A percentile compares a stretch with the other conserved stretches of the same genome.
Conservation (phyloP, 2,888 invertebrate species). For the Ochlodes sylvanus region DNA sequence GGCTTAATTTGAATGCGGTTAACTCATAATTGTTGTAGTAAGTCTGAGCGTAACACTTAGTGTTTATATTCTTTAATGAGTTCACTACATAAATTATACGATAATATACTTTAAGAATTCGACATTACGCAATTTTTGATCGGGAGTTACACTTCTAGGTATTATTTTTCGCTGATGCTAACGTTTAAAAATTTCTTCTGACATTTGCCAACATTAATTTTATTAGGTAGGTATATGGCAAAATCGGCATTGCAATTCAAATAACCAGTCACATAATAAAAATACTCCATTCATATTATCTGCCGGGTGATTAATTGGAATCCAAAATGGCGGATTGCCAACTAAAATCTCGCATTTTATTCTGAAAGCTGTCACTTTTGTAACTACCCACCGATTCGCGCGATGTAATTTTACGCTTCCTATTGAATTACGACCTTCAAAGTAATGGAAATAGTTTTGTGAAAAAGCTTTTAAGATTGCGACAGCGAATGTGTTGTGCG, state of each 20-base stretch:
- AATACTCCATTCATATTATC: neutral
- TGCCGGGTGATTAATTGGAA: neutral
- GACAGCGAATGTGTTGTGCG: no score
- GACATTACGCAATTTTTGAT: no score
- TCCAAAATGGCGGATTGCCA: constrained; percentile 12
- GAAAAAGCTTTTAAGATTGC: neutral
- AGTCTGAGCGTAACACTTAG: no score
- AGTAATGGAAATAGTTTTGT: constrained; percentile 14
- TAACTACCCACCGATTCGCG: neutral
- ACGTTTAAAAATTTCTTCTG: no score
- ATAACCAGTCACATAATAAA: neutral
- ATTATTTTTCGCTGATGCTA: no score
- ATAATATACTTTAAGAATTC: no score
- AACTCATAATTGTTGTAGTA: no score
- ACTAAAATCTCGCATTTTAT: constrained; percentile 21
- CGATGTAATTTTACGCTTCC: constrained; percentile 12
- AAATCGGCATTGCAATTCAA: neutral
- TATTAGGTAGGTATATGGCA: neutral
- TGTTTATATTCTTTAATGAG: no score
- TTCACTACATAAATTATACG: no score
- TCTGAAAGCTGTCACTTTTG: constrained; percentile 20
- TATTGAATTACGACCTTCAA: constrained; percentile 8
- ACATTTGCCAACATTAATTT: no score
- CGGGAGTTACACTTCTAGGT: no score
- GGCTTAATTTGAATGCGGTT: no score